These are phyloP conservation scores for Nasonia giraulti DNA, from an alignment of 1,140 invertebrate species.

Conservation along the genomic window DNA sequence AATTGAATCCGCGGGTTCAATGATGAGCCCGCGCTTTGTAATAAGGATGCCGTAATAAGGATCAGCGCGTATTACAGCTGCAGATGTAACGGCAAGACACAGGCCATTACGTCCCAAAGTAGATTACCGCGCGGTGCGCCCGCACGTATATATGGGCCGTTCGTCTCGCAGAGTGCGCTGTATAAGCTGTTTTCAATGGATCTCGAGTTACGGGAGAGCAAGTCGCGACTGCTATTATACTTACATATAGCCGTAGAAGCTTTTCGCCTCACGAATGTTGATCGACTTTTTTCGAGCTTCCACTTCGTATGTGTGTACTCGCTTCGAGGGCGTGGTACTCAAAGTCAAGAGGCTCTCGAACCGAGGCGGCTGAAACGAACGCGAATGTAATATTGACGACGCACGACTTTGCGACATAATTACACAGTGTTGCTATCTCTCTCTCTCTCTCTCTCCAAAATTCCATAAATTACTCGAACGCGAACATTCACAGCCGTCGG, in stretches of 20 bases:
- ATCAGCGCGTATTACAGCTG: not conserved
- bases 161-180: not conserved
- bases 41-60: no score
- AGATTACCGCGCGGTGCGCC: not conserved
- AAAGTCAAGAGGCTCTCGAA: not conserved
- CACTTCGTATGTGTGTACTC: not conserved
- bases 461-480: no score
- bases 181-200: constrained; percentile 18
- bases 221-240: no score
- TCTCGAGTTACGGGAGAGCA: not conserved
- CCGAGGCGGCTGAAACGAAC: not conserved
- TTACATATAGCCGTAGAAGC: no score
- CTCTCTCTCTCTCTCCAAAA: no score
- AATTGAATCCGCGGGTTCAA: not conserved
- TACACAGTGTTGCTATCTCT: no score
- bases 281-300: not conserved
- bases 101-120: not conserved
- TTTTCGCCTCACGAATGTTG: no score
- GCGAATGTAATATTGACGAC: constrained; percentile 5
- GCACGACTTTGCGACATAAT: no score
- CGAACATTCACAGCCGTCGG: no score
- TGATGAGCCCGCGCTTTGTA: no score
- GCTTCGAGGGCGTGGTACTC: not conserved
- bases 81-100: not conserved
- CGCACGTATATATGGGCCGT: not conserved